These are phyloP conservation scores for Catostomus latipinnis DNA, from an alignment of 2,797 vertebrate genomes.

Conservation along the genomic window DNA sequence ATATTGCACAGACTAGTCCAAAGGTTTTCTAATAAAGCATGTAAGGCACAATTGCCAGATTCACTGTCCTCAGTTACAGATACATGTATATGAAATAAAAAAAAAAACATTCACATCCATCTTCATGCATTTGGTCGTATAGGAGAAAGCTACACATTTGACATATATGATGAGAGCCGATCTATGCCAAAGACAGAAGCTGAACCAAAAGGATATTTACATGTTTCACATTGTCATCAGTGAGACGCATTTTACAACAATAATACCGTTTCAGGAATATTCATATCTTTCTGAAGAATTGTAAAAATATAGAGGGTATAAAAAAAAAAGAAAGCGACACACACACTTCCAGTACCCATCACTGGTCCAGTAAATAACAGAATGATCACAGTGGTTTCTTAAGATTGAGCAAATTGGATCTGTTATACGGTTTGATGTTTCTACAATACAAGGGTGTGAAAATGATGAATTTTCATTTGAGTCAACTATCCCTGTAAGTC, in stretches of 20 bases:
- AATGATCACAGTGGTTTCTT: conserved; percentile 59
- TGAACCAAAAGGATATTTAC: conserved; percentile 70
- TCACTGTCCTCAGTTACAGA: conserved; percentile 70
- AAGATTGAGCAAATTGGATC: conserved; percentile 47
- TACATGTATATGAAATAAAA: conserved; percentile 52
- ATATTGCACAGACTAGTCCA: conserved; percentile 85
- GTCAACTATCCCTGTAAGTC: no score
- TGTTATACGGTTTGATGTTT: conserved; percentile 11
- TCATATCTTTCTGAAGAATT: conserved; percentile 50
- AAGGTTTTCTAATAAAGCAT: conserved; percentile 71
- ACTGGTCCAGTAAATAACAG: conserved; percentile 52
- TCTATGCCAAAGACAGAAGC: conserved; percentile 66
- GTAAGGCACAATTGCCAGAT: conserved; percentile 83
- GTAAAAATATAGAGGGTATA: conserved; percentile 61
- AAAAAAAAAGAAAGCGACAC: conserved; percentile 13
- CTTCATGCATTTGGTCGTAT: conserved; percentile 71
- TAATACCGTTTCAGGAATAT: conserved; percentile 71
- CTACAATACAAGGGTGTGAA: not conserved
- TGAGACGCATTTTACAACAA: conserved; percentile 66
- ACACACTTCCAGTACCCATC: conserved; percentile 54
- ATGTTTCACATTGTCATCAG: conserved; percentile 68
- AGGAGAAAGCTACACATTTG: conserved; percentile 64
- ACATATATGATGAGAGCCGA: conserved; percentile 51
- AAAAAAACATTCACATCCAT: conserved; percentile 58
- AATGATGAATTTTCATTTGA: no score